Conservation (phyloP, 2,113 vertebrate genomes). For the Grus americana region DNA sequence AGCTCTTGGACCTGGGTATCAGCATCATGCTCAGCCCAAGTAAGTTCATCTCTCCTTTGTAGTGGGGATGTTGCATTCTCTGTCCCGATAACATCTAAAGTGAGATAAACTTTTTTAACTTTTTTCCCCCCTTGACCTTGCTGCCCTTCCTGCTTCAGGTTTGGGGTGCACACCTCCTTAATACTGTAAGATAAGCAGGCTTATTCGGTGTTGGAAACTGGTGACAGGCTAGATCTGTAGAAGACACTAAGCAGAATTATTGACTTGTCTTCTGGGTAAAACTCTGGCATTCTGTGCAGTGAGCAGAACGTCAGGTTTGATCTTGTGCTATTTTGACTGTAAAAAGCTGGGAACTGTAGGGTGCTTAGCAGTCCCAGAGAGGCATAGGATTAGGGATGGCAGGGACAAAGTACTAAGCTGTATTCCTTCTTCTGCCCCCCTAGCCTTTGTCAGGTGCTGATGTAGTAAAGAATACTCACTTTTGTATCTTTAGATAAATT, state of each 20-base stretch:
- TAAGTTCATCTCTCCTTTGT: constrained; percentile 66
- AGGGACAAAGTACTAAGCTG: not conserved
- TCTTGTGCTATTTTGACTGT: not conserved
- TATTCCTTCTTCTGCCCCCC: too few relatives aligned
- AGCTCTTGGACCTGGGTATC: constrained; percentile 84
- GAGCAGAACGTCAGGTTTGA: not conserved
- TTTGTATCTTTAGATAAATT: not conserved
- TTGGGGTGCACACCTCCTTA: too few relatives aligned
- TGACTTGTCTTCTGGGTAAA: not conserved
- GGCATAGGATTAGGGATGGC: not conserved
- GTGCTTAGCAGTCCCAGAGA: not conserved
- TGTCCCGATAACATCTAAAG: not conserved
- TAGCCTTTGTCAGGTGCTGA: not conserved
- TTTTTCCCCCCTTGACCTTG: accelerated
- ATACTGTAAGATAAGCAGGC: not conserved
- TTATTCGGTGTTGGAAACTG: not conserved
- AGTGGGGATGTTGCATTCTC: not conserved
- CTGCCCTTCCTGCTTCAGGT: accelerated
- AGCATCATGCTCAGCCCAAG: constrained; percentile 91
- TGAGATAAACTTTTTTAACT: too few relatives aligned
- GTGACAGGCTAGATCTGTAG: not conserved
- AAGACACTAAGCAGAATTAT: not conserved
- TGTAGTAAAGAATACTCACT: not conserved
- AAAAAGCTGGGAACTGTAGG: not conserved
- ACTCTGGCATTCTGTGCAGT: not conserved